Evolutionary conservation across 2,888 invertebrate species (phyloP), one percentile per base, ranked within the genome.

Genomic region (Adineta ricciae): DNA sequence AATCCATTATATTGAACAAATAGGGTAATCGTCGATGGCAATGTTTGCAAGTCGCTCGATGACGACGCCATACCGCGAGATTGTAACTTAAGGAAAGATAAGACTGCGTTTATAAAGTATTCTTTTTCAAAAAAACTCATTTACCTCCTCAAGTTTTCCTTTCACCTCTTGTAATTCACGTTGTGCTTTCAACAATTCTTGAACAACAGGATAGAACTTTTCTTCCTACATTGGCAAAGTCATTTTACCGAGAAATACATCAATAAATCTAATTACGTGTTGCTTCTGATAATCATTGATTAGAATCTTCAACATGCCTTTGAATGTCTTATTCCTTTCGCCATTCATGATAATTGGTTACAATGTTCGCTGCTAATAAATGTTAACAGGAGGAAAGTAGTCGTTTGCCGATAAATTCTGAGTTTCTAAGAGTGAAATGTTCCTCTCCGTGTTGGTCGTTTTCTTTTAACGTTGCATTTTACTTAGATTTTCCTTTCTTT

Each of bases 1-100:
- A 64, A 64, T 64, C 64, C 64, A 64, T 64, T 64, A 64, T 64
- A 64, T 64, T 64, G 64, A 64, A 64, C 9, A 64, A 64, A 64
- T 64, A 64, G 32, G 16, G 27, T 16, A 14, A 64, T 32, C 1
- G 32, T 32, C 5, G 27, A 2, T 1, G 14, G 3, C 2, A n/a
- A 16, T 14, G 16, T 32, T 27, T 32, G 9, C 14, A 3, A 9
- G 4, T 8, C 27, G 16, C 0, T 14, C 27, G 32, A 32, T 32
- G 16, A 11, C 32, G 64, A 0, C 0, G 11, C 0, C 1, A 16
- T 32, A 16, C 32, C 64, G 3, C 14, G 11, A 2, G 32, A 14
- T 64, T 64, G 64, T 64, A 64, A 32, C 64, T 54, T 32, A 24
- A 64, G 4, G 16, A 32, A 64, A 8, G 46, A 46, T 8, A 11